phyloP scores from a whole-genome alignment of 2,888 invertebrate species.

The Tetranychus piercei region DNA sequence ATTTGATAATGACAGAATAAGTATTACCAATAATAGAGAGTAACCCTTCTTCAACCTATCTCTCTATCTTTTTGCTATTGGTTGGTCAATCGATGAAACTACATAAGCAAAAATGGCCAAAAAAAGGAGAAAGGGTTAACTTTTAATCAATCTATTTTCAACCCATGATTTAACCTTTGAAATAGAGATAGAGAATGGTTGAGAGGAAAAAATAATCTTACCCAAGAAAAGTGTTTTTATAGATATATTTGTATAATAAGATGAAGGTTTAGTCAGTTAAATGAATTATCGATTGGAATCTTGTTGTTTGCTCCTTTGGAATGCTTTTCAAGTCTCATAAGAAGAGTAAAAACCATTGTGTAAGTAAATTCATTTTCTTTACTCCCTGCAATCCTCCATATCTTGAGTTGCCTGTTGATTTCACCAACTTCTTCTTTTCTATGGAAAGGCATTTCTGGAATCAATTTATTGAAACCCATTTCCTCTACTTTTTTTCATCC shows the following conservation, averaged over 20 bases:
- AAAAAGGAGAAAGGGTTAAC: no score
- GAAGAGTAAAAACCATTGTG: background rate
- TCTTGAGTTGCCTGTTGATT: background rate
- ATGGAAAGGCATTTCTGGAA: background rate
- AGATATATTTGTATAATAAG: background rate
- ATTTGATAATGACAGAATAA: no score
- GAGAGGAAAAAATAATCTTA: background rate
- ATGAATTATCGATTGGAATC: background rate
- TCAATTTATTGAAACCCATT: constrained; percentile 1
- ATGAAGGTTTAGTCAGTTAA: background rate
- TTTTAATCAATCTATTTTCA: no score
- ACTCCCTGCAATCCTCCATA: background rate
- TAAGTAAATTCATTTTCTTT: constrained; percentile 1
- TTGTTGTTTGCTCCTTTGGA: background rate
- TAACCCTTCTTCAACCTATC: no score
- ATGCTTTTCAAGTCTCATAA: background rate
- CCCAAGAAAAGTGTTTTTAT: background rate
- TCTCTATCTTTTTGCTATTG: no score
- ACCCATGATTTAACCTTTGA: no score
- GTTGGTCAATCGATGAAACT: no score
- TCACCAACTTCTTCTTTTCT: background rate
- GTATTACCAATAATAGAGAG: no score
- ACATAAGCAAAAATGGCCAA: no score
- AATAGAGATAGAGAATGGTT: no score
- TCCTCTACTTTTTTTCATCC: background rate